Percentiles rank a stretch among this genome's conserved stretches.
phyloP scores from a whole-genome alignment of 2,113 vertebrate genomes.

The Podiceps cristatus region DNA sequence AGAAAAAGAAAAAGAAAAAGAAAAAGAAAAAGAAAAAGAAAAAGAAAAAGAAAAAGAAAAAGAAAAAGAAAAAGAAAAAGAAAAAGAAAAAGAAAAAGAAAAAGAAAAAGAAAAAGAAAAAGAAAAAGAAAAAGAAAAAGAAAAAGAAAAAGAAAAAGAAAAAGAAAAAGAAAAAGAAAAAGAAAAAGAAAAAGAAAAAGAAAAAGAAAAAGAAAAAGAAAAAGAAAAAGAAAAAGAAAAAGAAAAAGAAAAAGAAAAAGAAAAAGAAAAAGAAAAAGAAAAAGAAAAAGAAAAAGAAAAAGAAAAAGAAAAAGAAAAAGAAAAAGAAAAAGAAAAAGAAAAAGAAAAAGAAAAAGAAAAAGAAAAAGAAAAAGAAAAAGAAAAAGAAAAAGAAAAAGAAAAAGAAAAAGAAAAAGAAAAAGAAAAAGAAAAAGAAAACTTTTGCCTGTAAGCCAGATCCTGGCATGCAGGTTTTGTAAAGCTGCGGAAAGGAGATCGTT shows the following conservation, averaged over 20 bases:
- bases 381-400: too few relatives aligned
- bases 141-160: too few relatives aligned
- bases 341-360: too few relatives aligned
- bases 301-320: too few relatives aligned
- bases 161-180: accelerated
- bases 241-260: too few relatives aligned
- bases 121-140: too few relatives aligned
- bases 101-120: too few relatives aligned
- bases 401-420: too few relatives aligned
- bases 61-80: background rate
- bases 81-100: background rate
- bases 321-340: background rate
- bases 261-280: too few relatives aligned
- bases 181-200: accelerated
- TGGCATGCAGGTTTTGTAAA: background rate
- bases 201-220: accelerated
- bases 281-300: too few relatives aligned
- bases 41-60: background rate
- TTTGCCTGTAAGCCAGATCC: background rate
- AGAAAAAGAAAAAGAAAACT: background rate
- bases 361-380: too few relatives aligned
- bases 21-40: too few relatives aligned
- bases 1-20: background rate
- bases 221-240: accelerated
- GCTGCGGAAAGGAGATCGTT: background rate